Evolutionary conservation across 2,888 invertebrate species (phyloP).

Genomic region (Incurvaria masculella): DNA sequence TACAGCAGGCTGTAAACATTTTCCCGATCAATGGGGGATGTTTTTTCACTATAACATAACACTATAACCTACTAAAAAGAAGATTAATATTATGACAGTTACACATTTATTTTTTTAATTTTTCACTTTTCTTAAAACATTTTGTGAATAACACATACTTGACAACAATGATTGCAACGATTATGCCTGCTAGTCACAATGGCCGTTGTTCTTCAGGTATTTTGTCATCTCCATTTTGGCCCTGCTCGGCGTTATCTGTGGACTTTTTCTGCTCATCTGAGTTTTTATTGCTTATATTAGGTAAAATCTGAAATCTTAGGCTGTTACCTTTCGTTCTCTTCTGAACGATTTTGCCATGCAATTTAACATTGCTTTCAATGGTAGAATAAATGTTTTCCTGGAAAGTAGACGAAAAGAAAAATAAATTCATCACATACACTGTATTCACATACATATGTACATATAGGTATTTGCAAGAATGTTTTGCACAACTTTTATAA

Average conservation of each 20-base stretch:
- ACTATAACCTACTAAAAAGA: slow-evolving; percentile 10
- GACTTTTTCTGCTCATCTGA: slow-evolving; percentile 16
- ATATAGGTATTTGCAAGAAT: not conserved
- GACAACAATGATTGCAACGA: slow-evolving; percentile 26
- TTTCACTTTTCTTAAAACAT: slow-evolving; percentile 24
- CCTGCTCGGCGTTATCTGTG: slow-evolving; percentile 18
- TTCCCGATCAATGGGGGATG: too few relatives aligned
- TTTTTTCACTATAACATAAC: slow-evolving; percentile 13
- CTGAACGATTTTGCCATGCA: slow-evolving; percentile 57
- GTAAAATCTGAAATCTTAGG: slow-evolving; percentile 62
- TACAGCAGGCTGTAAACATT: too few relatives aligned
- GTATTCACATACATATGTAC: not conserved
- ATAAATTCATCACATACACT: slow-evolving; percentile 1
- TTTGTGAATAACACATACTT: slow-evolving; percentile 34
- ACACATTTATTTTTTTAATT: slow-evolving; percentile 10
- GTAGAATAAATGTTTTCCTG: slow-evolving; percentile 58
- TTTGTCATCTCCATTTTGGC: slow-evolving; percentile 20
- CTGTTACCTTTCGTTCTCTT: slow-evolving; percentile 59
- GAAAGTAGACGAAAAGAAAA: slow-evolving; percentile 22
- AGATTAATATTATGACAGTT: slow-evolving; percentile 11
- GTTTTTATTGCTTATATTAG: slow-evolving; percentile 31
- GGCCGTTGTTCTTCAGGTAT: slow-evolving; percentile 21
- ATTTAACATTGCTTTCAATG: slow-evolving; percentile 52
- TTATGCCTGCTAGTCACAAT: slow-evolving; percentile 38
- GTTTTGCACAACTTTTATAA: not conserved